A percentile compares a stretch with the other conserved stretches of the same genome.
Conservation (phyloP, 2,797 vertebrate genomes). For the Scolopax bukidnonensis region DNA sequence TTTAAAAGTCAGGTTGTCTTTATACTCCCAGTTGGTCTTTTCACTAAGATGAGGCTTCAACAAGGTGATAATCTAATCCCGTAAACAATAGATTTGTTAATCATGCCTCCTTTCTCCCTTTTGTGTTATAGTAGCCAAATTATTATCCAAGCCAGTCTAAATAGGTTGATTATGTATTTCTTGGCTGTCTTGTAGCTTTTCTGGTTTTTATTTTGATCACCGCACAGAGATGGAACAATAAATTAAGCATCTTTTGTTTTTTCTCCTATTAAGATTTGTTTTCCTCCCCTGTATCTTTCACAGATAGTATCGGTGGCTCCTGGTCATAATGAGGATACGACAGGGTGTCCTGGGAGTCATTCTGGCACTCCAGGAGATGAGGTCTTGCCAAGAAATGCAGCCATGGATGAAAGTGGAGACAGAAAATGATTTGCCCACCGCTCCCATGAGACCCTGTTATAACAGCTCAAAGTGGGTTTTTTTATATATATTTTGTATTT, state of each 20-base stretch:
- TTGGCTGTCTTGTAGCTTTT: neutral
- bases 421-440: neutral
- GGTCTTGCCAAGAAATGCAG: neutral
- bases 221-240: neutral
- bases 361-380: neutral
- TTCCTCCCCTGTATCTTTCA: neutral
- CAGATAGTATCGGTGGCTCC: neutral
- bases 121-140: neutral
- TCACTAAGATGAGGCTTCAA: neutral
- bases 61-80: neutral
- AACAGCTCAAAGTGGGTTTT: neutral
- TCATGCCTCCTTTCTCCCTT: neutral
- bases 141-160: neutral
- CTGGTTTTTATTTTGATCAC: neutral
- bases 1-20: neutral
- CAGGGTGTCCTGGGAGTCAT: neutral
- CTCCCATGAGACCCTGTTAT: neutral
- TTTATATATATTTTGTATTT: neutral
- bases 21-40: neutral
- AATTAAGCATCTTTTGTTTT: neutral
- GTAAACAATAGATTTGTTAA: neutral
- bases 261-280: neutral
- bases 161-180: neutral
- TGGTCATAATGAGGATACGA: neutral
- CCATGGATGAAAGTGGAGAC: constrained; percentile 1